Conservation (phyloP, 2,797 vertebrate genomes). For the Thamnophis elegans region DNA sequence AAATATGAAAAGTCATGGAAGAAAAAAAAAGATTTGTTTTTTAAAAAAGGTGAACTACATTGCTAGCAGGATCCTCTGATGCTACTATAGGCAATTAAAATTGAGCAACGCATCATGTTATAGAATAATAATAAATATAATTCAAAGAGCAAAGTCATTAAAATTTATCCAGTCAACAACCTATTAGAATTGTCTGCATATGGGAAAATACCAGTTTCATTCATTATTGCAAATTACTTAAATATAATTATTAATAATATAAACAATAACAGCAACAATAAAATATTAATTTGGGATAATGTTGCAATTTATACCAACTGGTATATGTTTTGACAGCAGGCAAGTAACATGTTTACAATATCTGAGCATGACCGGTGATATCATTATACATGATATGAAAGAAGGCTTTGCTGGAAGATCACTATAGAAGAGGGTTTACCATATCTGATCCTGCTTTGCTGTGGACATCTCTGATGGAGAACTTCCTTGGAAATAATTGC, state of each 20-base stretch:
- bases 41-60: neutral
- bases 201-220: conserved; percentile 27
- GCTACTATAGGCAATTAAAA: conserved; percentile 4
- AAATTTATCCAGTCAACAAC: conserved; percentile 33
- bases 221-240: conserved; percentile 31
- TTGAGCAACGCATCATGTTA: conserved; percentile 27
- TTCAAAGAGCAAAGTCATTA: conserved; percentile 10
- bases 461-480: neutral
- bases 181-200: conserved; percentile 35
- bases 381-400: neutral
- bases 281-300: neutral
- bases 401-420: neutral
- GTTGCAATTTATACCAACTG: neutral
- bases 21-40: too few species aligned
- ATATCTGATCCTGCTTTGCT: neutral
- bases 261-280: neutral
- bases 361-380: neutral
- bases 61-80: neutral
- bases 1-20: neutral
- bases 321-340: neutral
- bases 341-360: neutral
- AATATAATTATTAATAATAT: neutral
- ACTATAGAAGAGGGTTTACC: neutral
- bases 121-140: conserved; percentile 17
- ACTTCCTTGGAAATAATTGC: neutral